Evolutionary conservation across 2,888 invertebrate species (phyloP), one percentile per base, ranked within the genome.

Genomic region (Ennomos quercinarius): DNA sequence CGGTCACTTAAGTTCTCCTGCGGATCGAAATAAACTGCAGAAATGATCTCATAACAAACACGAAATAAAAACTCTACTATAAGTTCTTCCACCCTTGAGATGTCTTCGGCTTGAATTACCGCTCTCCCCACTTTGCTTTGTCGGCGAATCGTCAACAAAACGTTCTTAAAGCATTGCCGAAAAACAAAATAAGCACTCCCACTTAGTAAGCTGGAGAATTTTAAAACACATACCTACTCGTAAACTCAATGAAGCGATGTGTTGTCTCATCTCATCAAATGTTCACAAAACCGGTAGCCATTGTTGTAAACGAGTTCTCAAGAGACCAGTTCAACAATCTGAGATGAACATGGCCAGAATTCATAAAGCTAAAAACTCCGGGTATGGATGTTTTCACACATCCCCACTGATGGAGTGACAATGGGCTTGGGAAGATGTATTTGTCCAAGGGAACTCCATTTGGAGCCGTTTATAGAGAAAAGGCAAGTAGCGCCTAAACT

Each of bases 211-310:
- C 60, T 51, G 42, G 40, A 52, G 53, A 50, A 62, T 57, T 47
- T 57, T 60, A 53, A 54, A 54, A 45, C 49, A 61, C 54, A 67
- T 61, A 53, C 59, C 65, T 57, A 50, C 63, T 61, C 66, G 58
- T 50, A 49, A 59, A 48, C 63, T 62, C 62, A 65, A 63, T 68
- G 65, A 65, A 58, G 64, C 67, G 53, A 66, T 62, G 57, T 63
- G 63, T 59, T 58, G 64, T 69, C 63, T 63, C 66, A 59, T 64
- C 64, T 66, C 59, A 56, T 67, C 63, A 69, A 57, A 67, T 62
- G 57, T 64, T 55, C 45, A 61, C 51, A 51, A 60, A 69, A 69
- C 69, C 67, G 67, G 69, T 69, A 69, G 69, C 64, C 65, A 66
- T 69, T 69, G 64, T 60, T 51, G 54, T 63, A 64, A 67, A 69